Evolutionary conservation across 2,113 vertebrate genomes (phyloP).

Genomic region (Ellobius talpinus): DNA sequence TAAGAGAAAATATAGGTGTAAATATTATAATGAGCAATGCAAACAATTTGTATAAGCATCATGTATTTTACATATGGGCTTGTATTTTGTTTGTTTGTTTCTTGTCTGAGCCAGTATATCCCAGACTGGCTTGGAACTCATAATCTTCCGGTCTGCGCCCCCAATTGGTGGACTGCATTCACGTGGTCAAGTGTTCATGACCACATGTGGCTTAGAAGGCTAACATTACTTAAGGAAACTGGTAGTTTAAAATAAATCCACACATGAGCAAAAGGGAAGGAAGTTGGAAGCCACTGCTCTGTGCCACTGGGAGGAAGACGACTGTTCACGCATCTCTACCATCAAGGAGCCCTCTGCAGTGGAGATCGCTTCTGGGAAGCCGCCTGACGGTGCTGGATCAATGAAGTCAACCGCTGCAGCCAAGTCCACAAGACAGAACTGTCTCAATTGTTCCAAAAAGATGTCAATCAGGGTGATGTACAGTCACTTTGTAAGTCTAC

Average conservation of each 20-base stretch:
- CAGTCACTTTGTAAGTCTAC: slow-evolving; percentile 46
- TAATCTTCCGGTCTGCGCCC: background rate
- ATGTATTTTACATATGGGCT: background rate
- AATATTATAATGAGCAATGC: background rate
- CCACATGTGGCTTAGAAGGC: background rate
- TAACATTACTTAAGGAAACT: background rate
- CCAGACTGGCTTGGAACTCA: background rate
- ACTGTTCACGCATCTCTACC: background rate
- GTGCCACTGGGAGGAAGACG: background rate
- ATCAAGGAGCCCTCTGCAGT: background rate
- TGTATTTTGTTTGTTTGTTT: background rate
- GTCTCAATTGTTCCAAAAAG: slow-evolving; percentile 72
- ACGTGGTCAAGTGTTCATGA: background rate
- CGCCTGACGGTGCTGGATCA: slow-evolving; percentile 38
- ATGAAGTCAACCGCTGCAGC: slow-evolving; percentile 53
- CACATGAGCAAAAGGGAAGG: background rate
- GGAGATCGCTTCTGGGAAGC: slow-evolving; percentile 61
- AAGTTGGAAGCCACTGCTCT: background rate
- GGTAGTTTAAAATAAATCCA: background rate
- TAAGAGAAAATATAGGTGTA: background rate
- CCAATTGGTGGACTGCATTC: background rate
- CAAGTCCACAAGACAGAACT: slow-evolving; percentile 61
- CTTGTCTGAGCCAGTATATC: background rate
- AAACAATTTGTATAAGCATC: background rate
- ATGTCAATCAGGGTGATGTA: slow-evolving; percentile 66